phyloP scores from a whole-genome alignment of 2,797 vertebrate species.

The Acanthornis magna region DNA sequence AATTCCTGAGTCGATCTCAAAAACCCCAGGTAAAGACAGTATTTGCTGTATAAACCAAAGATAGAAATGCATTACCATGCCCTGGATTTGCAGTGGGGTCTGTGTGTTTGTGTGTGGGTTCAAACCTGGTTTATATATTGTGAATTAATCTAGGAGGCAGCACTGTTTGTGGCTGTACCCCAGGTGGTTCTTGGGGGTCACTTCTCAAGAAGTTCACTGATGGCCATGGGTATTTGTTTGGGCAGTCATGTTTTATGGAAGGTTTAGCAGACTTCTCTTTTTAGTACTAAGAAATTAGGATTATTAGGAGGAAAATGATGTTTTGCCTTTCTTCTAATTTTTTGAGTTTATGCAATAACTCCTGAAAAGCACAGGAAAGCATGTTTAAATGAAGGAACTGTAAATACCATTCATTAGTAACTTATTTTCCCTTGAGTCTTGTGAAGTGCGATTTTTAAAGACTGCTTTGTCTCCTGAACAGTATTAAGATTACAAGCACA shows the following conservation, averaged over 20 bases:
- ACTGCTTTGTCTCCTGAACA: conserved; percentile 72
- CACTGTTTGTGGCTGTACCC: rapidly evolving
- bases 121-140: background rate
- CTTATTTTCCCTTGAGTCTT: conserved; percentile 80
- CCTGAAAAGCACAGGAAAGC: conserved; percentile 70
- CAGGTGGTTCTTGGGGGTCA: rapidly evolving
- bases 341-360: conserved; percentile 68
- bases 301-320: conserved; percentile 15
- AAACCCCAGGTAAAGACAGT: background rate
- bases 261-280: background rate
- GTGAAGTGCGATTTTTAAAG: conserved; percentile 79
- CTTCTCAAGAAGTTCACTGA: background rate
- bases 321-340: conserved; percentile 61
- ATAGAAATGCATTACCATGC: background rate
- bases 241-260: background rate
- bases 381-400: conserved; percentile 71
- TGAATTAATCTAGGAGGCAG: background rate
- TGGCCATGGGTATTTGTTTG: background rate
- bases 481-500: conserved; percentile 80
- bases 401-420: conserved; percentile 83
- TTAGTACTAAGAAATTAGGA: background rate
- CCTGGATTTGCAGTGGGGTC: background rate
- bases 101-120: background rate
- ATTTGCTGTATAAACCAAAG: background rate
- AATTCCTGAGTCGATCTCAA: background rate